Conservation (phyloP, 2,113 vertebrate species). For the Sturnus vulgaris region DNA sequence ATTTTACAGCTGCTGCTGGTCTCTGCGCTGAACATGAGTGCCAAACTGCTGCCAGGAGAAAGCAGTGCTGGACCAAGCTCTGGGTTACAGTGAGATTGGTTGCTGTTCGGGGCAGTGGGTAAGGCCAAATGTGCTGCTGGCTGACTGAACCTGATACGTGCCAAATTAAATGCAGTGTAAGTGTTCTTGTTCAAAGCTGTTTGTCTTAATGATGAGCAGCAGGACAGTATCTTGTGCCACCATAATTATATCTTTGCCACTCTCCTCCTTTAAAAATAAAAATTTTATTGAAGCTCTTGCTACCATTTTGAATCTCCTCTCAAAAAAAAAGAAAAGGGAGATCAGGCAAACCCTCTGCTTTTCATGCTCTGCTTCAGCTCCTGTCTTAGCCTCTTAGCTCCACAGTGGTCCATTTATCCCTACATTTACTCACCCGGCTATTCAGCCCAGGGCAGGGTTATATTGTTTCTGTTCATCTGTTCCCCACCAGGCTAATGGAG, state of each 20-base stretch:
- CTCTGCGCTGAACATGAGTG: not conserved
- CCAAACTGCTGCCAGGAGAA: not conserved
- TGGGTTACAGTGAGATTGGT: not conserved
- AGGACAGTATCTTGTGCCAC: not conserved
- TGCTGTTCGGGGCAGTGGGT: not conserved
- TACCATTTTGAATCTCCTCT: not conserved
- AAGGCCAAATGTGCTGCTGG: not conserved
- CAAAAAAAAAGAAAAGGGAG: not conserved
- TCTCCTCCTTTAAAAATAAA: not conserved
- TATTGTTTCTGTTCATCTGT: not conserved
- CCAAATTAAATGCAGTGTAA: not conserved
- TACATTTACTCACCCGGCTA: not conserved
- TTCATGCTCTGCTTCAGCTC: not conserved
- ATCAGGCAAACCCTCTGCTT: not conserved
- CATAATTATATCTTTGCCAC: not conserved
- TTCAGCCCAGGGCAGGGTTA: not conserved
- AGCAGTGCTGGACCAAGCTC: not conserved
- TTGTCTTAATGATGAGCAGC: not conserved
- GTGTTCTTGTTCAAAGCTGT: not conserved
- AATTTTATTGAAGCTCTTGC: not conserved
- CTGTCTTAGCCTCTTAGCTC: not conserved
- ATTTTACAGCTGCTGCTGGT: not conserved
- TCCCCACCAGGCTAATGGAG: not conserved
- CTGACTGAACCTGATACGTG: rapidly evolving
- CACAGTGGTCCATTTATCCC: not conserved